These are phyloP conservation scores for Okapia johnstoni DNA, from an alignment of 2,113 vertebrate species.

Conservation along the genomic window DNA sequence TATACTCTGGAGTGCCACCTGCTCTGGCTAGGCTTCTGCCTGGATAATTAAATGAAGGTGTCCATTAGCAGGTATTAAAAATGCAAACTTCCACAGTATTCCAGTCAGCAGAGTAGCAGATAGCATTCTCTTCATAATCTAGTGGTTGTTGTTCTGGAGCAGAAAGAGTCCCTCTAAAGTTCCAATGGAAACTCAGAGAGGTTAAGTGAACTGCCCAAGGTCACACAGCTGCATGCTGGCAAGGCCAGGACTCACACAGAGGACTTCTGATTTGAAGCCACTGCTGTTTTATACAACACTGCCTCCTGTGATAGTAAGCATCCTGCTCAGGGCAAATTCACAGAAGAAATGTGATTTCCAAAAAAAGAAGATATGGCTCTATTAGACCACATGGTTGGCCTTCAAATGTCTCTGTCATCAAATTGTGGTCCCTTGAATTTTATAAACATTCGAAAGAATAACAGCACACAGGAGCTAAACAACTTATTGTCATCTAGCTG, in stretches of 20 bases:
- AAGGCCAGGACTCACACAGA: constrained; percentile 57
- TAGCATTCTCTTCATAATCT: constrained; percentile 10
- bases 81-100: constrained; percentile 10
- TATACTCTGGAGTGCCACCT: neutral
- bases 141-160: neutral
- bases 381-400: neutral
- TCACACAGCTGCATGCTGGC: constrained; percentile 38
- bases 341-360: neutral
- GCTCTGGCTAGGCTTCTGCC: neutral
- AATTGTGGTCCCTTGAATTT: neutral
- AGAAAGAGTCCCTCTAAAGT: constrained; percentile 29
- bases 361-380: neutral
- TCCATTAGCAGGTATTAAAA: constrained; percentile 21
- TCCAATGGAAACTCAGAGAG: constrained; percentile 1
- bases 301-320: neutral
- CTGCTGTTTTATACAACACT: neutral
- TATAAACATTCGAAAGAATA: constrained; percentile 5
- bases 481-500: neutral
- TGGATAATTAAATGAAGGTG: neutral
- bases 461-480: neutral
- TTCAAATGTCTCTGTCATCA: neutral
- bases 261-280: constrained; percentile 24
- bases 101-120: neutral
- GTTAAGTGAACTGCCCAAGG: constrained; percentile 45
- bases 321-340: neutral